Conservation (phyloP, 2,797 vertebrate genomes). For the Rhabdophis nuchalis region DNA sequence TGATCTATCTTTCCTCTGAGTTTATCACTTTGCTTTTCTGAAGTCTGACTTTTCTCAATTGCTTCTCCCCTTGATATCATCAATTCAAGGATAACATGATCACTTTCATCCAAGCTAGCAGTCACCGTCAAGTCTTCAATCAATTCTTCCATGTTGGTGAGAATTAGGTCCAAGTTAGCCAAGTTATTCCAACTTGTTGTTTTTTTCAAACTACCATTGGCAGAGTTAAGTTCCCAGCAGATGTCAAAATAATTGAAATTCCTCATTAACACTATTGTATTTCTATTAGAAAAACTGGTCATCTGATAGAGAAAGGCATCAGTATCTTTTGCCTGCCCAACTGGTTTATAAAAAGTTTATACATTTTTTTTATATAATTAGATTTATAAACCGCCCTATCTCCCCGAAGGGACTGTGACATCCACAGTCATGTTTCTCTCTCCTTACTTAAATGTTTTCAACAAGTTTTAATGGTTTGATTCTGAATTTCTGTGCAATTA, state of each 20-base stretch:
- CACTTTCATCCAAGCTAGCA: neutral
- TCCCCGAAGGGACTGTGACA: no score
- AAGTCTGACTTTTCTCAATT: neutral
- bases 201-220: neutral
- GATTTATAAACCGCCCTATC: no score
- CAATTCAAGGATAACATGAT: neutral
- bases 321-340: neutral
- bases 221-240: neutral
- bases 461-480: neutral
- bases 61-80: neutral
- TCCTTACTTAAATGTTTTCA: neutral
- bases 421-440: neutral
- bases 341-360: neutral
- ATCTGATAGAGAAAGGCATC: neutral
- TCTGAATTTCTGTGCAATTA: neutral
- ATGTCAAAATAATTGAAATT: neutral
- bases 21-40: neutral
- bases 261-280: neutral
- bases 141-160: neutral
- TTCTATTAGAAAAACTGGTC: neutral
- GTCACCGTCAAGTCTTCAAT: neutral
- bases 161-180: neutral
- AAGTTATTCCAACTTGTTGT: neutral
- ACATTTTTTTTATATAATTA: no score
- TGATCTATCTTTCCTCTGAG: neutral